Conservation (phyloP, 2,888 invertebrate species). For the Eupelmus urozonus region DNA sequence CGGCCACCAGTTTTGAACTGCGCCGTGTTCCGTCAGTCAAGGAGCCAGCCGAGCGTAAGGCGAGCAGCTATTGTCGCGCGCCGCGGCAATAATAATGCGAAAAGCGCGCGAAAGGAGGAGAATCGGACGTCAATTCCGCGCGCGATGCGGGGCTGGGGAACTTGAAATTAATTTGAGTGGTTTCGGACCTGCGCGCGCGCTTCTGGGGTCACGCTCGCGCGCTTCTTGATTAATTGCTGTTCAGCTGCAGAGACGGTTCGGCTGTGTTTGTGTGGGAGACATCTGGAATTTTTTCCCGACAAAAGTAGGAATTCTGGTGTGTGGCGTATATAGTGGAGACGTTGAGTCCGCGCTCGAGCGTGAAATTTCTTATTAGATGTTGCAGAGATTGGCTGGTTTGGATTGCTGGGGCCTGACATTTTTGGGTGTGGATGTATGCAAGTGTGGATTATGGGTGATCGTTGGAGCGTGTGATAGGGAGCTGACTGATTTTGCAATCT, state of each 20-base stretch:
- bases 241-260: not conserved
- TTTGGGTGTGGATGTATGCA: not conserved
- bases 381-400: not conserved
- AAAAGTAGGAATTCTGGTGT: slow-evolving; percentile 43
- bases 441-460: not conserved
- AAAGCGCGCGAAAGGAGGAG: slow-evolving; percentile 19
- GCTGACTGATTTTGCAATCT: slow-evolving; percentile 18
- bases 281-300: slow-evolving; percentile 55
- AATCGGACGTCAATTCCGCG: slow-evolving; percentile 33
- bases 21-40: slow-evolving; percentile 42
- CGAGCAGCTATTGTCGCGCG: slow-evolving; percentile 29
- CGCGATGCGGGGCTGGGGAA: not conserved
- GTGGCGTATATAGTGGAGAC: too few relatives aligned
- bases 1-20: too few relatives aligned
- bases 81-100: slow-evolving; percentile 34
- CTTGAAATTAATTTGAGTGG: slow-evolving; percentile 77
- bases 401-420: not conserved
- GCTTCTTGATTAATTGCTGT: slow-evolving; percentile 52
- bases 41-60: slow-evolving; percentile 50
- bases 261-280: slow-evolving; percentile 4
- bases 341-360: slow-evolving; percentile 39
- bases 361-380: slow-evolving; percentile 54
- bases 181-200: slow-evolving; percentile 57
- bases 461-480: not conserved
- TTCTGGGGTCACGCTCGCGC: slow-evolving; percentile 20